Percentiles rank a stretch among this genome's conserved stretches.
Evolutionary conservation across 1,140 invertebrate genomes (phyloP).

Genomic region (Pseudomyrmex pallidus): DNA sequence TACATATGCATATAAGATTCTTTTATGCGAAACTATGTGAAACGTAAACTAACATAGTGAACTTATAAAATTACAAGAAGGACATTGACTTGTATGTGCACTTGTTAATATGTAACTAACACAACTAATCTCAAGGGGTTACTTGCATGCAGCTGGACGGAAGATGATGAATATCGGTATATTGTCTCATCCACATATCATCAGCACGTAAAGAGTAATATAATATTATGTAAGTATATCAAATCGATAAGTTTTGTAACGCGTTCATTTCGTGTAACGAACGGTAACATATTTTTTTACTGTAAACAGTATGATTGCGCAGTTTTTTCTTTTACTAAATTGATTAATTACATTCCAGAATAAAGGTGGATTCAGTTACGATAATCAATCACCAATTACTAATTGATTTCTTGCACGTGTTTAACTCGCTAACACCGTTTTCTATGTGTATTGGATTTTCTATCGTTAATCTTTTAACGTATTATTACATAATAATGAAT

Average conservation of each 20-base stretch:
- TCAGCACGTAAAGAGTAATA: constrained; percentile 73
- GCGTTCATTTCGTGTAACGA: too few relatives aligned
- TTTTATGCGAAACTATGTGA: constrained; percentile 12
- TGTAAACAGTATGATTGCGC: too few relatives aligned
- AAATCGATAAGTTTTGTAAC: background rate
- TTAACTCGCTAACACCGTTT: background rate
- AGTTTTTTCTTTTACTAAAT: background rate
- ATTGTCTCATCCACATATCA: constrained; percentile 75
- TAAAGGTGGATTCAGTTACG: background rate
- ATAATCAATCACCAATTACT: background rate
- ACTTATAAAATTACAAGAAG: background rate
- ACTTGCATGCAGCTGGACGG: constrained; percentile 83
- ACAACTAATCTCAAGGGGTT: constrained; percentile 75
- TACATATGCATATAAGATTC: constrained; percentile 48
- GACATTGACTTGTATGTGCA: constrained; percentile 50
- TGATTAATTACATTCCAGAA: background rate
- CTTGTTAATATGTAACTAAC: constrained; percentile 73
- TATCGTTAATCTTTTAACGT: too few relatives aligned
- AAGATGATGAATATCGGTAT: constrained; percentile 78
- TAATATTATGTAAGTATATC: constrained; percentile 50
- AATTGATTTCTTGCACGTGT: background rate
- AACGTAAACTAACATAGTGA: background rate
- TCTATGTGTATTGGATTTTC: background rate
- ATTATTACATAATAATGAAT: too few relatives aligned
- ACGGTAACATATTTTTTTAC: background rate